Evolutionary conservation across 2,113 vertebrate species (phyloP), one percentile per base, ranked within the genome.

Genomic region (Grallaria varia): DNA sequence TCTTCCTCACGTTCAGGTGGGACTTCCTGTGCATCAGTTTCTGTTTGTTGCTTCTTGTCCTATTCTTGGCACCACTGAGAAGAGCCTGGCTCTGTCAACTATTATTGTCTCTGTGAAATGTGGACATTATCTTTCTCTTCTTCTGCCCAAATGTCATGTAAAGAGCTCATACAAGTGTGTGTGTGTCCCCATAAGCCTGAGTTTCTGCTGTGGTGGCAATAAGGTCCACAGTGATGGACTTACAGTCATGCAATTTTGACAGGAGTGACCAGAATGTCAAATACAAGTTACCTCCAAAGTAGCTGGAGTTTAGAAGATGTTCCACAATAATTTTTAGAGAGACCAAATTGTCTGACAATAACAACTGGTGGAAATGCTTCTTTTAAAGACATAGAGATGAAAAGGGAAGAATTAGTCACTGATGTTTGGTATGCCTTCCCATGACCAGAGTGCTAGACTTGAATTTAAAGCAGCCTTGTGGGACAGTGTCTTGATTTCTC

Each of bases 231-330:
- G 19, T 3, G 30, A n/a, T 44, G 19, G 40, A 23, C 14, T 68
- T 45, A 4, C 1, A 8, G 24, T 30, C 50, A 3, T 22, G 40
- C 10, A 35, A 0, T 47, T 80, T 56, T 68, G 21, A 44, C 49
- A 31, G 40, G 21, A 66, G 31, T 35, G 50, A 27, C n/a, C 64
- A 8, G 14, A 69, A 28, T 44, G 30, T 81, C 56, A 81, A 35
- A n/a, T 33, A 31, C 22, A 60, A 52, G n/a, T 73, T 73, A 33
- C 11, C 9, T 56, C 14, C 22, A 15, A 2, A 0, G 0, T 9
- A 67, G 19, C 0, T 79, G 56, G 42, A n/a, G 15, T 47, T 63
- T 53, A n/a, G 52, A 91, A 84, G n/a, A 22, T 50, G 50, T 17
- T 84, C 9, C 10, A 8, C 8, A 28, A 4, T 28, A 56, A 39